These are phyloP conservation scores for Calyptommatus sinebrachiatus DNA, from an alignment of 2,113 vertebrate species.

Conservation along the genomic window DNA sequence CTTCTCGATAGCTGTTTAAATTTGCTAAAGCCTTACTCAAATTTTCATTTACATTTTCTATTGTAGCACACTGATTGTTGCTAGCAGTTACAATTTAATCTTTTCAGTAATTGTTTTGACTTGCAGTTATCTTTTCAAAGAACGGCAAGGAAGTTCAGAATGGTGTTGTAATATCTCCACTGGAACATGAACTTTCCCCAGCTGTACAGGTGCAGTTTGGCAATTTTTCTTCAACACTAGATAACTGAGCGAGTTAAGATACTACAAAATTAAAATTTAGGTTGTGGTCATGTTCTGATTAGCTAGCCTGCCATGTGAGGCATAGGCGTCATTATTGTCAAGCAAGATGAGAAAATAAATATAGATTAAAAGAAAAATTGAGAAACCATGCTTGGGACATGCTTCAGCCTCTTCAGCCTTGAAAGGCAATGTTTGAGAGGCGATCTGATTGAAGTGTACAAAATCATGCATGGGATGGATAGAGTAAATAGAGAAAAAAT, in stretches of 20 bases:
- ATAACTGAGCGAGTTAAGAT: neutral
- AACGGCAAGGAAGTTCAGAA: constrained; percentile 22
- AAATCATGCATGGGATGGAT: too few species aligned
- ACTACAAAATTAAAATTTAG: constrained; percentile 5
- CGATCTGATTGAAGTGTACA: too few species aligned
- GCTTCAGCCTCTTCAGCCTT: too few species aligned
- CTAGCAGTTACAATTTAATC: constrained; percentile 40
- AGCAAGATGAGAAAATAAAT: neutral
- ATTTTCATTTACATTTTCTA: constrained; percentile 24
- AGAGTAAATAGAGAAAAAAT: too few species aligned
- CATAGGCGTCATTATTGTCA: neutral
- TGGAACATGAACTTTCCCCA: constrained; percentile 10
- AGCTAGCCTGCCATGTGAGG: neutral
- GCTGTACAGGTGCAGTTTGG: neutral
- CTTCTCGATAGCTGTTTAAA: constrained; percentile 39
- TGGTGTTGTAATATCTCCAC: constrained; percentile 2
- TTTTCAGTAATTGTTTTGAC: constrained; percentile 53
- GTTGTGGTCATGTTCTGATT: neutral
- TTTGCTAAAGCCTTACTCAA: constrained; percentile 21
- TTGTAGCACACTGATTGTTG: constrained; percentile 39
- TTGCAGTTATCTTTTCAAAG: constrained; percentile 47
- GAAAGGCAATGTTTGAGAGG: too few species aligned
- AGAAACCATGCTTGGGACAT: neutral
- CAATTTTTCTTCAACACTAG: neutral
- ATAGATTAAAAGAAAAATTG: neutral